Evolutionary conservation across 2,113 vertebrate genomes (phyloP).

Genomic region (Onychostoma macrolepis): DNA sequence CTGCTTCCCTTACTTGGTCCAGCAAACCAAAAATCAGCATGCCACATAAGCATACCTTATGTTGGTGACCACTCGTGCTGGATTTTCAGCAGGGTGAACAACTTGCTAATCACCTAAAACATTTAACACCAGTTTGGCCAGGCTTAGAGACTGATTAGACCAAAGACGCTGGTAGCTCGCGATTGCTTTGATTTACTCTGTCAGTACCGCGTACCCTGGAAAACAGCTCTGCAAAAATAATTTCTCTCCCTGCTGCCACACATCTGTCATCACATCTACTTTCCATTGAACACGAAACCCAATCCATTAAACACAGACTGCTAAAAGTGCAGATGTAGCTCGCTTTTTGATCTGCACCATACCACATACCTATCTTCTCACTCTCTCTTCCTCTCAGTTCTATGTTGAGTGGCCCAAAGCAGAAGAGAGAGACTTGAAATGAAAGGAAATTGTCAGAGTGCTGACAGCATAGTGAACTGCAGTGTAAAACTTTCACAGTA

Average conservation of each 20-base stretch:
- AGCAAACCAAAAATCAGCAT: neutral
- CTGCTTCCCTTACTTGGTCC: neutral
- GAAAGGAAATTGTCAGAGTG: conserved; percentile 44
- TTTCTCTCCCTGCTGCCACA: conserved; percentile 62
- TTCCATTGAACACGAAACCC: conserved; percentile 73
- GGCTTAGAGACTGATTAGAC: neutral
- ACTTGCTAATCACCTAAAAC: neutral
- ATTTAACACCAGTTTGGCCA: neutral
- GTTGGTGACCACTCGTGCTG: neutral
- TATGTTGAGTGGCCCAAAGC: conserved; percentile 15
- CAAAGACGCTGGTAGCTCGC: too few species aligned
- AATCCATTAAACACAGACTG: conserved; percentile 63
- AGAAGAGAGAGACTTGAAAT: conserved; percentile 12
- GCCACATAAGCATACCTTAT: neutral
- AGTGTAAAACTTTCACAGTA: conserved; percentile 46
- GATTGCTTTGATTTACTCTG: conserved; percentile 59
- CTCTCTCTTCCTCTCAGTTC: conserved; percentile 32
- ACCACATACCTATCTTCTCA: conserved; percentile 27
- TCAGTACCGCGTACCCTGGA: conserved; percentile 59
- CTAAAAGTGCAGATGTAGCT: conserved; percentile 74
- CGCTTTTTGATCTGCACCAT: neutral
- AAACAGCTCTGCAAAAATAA: conserved; percentile 74
- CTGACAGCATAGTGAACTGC: conserved; percentile 56
- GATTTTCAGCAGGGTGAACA: neutral
- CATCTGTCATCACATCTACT: conserved; percentile 68